phyloP scores from a whole-genome alignment of 2,888 invertebrate genomes.

The Agriopis leucophaearia region DNA sequence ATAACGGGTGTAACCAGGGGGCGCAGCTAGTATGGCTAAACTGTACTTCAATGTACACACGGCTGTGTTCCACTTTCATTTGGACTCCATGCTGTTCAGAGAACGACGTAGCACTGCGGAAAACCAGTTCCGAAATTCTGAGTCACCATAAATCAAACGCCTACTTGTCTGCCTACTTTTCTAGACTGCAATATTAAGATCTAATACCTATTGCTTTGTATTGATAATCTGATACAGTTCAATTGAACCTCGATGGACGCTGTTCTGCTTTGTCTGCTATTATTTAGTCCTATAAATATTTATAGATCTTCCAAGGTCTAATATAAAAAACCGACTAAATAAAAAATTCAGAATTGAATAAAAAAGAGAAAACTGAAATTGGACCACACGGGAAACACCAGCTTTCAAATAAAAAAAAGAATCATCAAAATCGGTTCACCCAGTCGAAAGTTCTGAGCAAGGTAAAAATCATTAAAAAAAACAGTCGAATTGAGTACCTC shows the following conservation, averaged over 20 bases:
- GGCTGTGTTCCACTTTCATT: slow-evolving; percentile 44
- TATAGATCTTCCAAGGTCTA: slow-evolving; percentile 13
- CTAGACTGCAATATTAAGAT: slow-evolving; percentile 37
- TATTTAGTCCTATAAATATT: slow-evolving; percentile 31
- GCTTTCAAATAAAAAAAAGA: too few relatives aligned
- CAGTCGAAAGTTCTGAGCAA: too few relatives aligned
- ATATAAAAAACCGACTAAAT: too few relatives aligned
- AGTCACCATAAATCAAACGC: slow-evolving; percentile 66
- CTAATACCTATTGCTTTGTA: slow-evolving; percentile 22
- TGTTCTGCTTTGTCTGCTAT: slow-evolving; percentile 23
- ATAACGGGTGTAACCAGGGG: too few relatives aligned
- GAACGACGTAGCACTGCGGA: slow-evolving; percentile 56
- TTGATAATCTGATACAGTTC: slow-evolving; percentile 28
- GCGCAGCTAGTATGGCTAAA: not conserved
- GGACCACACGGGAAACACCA: too few relatives aligned
- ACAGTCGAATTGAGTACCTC: too few relatives aligned
- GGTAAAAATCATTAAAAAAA: too few relatives aligned
- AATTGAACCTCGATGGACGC: slow-evolving; percentile 16
- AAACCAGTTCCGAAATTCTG: slow-evolving; percentile 73
- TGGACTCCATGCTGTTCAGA: slow-evolving; percentile 52
- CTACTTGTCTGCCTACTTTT: slow-evolving; percentile 50
- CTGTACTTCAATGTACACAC: slow-evolving; percentile 4
- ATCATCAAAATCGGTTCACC: too few relatives aligned
- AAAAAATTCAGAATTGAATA: too few relatives aligned
- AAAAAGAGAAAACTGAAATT: too few relatives aligned